Conservation (phyloP, 2,888 invertebrate genomes). For the Alsophila aescularia region DNA sequence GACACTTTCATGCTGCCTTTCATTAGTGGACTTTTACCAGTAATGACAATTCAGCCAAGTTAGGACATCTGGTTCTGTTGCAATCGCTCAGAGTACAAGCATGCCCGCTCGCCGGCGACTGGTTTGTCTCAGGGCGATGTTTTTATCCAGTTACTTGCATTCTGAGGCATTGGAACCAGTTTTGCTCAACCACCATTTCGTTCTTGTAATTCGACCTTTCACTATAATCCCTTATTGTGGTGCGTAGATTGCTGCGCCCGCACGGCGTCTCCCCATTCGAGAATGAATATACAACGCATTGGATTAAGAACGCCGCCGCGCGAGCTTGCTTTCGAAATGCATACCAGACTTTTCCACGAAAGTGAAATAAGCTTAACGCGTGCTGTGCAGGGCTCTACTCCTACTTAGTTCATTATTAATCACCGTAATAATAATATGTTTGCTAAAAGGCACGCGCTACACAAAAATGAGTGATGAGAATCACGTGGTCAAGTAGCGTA, state of each 20-base stretch:
- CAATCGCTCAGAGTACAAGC: conserved; percentile 48
- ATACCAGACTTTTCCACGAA: conserved; percentile 54
- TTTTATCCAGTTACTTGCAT: conserved; percentile 83
- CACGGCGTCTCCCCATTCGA: conserved; percentile 39
- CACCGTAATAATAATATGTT: no score
- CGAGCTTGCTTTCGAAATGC: conserved; percentile 39
- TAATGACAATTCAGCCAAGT: conserved; percentile 47
- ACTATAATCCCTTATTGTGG: conserved; percentile 68
- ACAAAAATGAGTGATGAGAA: no score
- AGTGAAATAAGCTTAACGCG: conserved; percentile 48
- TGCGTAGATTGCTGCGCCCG: conserved; percentile 50
- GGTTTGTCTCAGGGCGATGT: conserved; percentile 77
- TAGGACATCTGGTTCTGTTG: conserved; percentile 46
- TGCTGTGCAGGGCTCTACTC: not conserved
- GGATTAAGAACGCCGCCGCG: conserved; percentile 41
- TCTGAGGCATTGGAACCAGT: conserved; percentile 81
- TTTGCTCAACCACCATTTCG: conserved; percentile 70
- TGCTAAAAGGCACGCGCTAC: no score
- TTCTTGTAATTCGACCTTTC: conserved; percentile 74
- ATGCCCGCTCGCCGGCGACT: conserved; percentile 61
- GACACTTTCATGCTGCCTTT: conserved; percentile 15
- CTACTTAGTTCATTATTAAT: not conserved
- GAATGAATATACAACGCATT: conserved; percentile 50
- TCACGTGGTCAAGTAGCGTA: no score
- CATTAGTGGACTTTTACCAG: conserved; percentile 22